Conservation (phyloP, 2,797 vertebrate species). For the Pipistrellus kuhlii region DNA sequence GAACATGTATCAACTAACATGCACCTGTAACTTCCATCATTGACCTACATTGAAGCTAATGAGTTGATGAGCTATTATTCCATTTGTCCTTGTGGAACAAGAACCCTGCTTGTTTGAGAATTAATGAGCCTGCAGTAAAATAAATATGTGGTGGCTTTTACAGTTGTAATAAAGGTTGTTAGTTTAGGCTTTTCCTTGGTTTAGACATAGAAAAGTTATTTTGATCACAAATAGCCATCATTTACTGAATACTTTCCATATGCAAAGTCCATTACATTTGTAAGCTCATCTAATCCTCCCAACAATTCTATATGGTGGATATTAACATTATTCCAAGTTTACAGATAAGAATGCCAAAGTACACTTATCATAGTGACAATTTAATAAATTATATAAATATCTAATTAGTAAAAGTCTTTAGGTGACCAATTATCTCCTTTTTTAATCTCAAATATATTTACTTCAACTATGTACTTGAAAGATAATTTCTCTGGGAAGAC, state of each 20-base stretch:
- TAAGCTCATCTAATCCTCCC: not conserved
- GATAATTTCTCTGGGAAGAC: not conserved
- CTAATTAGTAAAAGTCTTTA: not conserved
- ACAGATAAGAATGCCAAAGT: not conserved
- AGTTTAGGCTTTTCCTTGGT: not conserved
- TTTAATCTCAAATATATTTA: not conserved
- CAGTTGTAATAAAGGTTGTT: constrained; percentile 11
- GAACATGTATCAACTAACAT: not conserved
- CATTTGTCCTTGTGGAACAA: not conserved
- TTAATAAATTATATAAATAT: not conserved
- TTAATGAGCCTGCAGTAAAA: not conserved
- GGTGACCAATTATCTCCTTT: not conserved
- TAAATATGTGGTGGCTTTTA: not conserved
- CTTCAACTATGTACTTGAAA: not conserved
- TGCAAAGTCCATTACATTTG: not conserved
- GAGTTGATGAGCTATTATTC: not conserved
- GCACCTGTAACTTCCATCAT: not conserved
- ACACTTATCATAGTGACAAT: not conserved
- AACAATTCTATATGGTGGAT: not conserved
- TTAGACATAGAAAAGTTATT: not conserved
- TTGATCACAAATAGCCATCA: not conserved
- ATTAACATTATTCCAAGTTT: not conserved
- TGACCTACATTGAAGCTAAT: not conserved
- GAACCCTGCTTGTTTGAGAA: not conserved
- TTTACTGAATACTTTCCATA: not conserved